These are phyloP conservation scores for Chironomus tentans DNA, from an alignment of 2,888 invertebrate genomes.

Conservation along the genomic window DNA sequence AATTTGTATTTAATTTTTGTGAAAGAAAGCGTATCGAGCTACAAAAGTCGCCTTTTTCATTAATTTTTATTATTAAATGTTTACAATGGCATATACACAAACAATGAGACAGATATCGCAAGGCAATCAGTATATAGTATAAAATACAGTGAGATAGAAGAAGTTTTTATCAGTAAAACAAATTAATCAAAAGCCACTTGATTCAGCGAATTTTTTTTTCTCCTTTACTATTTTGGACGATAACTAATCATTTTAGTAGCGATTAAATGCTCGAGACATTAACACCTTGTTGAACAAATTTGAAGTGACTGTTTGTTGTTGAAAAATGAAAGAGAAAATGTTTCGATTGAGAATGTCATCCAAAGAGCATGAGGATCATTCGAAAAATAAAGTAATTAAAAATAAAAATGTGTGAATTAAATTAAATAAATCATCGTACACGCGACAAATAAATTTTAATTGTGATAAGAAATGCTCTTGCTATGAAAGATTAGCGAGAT, in stretches of 20 bases:
- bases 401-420: background rate
- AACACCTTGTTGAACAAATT: background rate
- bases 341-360: background rate
- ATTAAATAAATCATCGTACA: background rate
- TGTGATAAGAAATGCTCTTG: background rate
- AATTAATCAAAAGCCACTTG: background rate
- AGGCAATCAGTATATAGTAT: conserved; percentile 2
- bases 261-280: background rate
- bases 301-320: background rate
- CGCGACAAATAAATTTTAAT: no score
- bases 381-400: background rate
- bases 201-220: background rate
- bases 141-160: background rate
- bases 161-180: background rate
- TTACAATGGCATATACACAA: background rate
- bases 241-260: background rate
- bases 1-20: background rate
- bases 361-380: background rate
- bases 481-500: background rate
- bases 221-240: background rate
- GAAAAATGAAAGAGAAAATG: conserved; percentile 8
- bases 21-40: background rate
- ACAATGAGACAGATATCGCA: background rate
- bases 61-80: background rate
- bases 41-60: background rate